Conservation (phyloP, 2,888 invertebrate species). For the Sepioteuthis lessoniana region DNA sequence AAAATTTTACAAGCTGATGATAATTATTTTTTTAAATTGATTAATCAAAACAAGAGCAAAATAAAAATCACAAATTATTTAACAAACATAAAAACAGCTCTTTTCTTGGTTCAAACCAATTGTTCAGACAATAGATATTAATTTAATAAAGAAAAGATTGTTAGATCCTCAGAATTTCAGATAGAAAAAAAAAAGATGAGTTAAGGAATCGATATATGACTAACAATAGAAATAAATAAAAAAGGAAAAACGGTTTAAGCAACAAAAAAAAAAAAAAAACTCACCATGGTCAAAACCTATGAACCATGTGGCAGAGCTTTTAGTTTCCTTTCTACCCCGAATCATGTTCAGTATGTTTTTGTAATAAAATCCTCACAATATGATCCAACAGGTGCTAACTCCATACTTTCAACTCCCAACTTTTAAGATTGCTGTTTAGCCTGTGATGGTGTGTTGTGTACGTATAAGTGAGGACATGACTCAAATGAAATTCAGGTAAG, state of each 20-base stretch:
- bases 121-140: no score
- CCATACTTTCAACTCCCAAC: neutral
- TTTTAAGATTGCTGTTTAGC: neutral
- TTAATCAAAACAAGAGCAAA: no score
- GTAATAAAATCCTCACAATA: neutral
- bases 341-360: constrained; percentile 59
- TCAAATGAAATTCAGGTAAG: neutral
- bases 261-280: constrained; percentile 50
- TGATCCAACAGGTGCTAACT: constrained; percentile 12
- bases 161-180: no score
- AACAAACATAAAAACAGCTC: no score
- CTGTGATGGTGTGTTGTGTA: neutral
- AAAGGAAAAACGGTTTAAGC: neutral
- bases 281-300: constrained; percentile 69
- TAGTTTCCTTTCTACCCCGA: constrained; percentile 65
- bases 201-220: neutral
- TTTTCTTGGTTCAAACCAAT: no score
- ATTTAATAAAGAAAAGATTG: no score
- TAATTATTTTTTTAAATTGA: no score
- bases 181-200: no score
- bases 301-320: constrained; percentile 67
- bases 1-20: no score
- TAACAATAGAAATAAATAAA: neutral
- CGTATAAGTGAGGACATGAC: neutral
- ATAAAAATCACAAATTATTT: no score